Conservation (phyloP, 1,140 invertebrate species). For the Prorops nasuta region DNA sequence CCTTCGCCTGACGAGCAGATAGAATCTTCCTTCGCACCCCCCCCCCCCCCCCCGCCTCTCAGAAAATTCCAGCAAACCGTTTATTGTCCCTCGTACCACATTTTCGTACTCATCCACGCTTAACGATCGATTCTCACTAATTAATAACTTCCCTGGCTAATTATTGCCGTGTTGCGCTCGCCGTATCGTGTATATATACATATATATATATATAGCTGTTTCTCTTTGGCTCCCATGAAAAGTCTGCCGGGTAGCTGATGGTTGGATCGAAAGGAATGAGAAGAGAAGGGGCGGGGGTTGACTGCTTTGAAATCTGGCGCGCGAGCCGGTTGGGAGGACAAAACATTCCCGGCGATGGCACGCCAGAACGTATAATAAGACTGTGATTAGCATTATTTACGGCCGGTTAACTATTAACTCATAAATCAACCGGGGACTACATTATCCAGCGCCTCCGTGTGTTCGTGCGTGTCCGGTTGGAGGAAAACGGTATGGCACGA, state of each 20-base stretch:
- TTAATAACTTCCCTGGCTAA: no score
- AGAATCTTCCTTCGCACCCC: not conserved
- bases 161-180: no score
- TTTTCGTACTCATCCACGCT: no score
- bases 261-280: no score
- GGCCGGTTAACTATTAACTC: constrained; percentile 55
- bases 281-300: not conserved
- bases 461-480: constrained; percentile 20
- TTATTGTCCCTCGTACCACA: no score
- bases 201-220: not conserved
- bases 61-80: no score
- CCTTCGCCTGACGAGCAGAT: not conserved
- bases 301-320: constrained; percentile 25
- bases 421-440: constrained; percentile 51
- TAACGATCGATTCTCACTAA: no score
- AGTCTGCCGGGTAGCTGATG: no score
- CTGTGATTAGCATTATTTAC: constrained; percentile 59
- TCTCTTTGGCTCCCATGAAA: no score
- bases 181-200: not conserved
- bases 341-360: constrained; percentile 43
- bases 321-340: constrained; percentile 39
- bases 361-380: constrained; percentile 53
- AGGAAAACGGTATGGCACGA: constrained; percentile 29
- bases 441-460: constrained; percentile 32
- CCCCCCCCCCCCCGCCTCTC: no score